Conservation (phyloP, 2,113 vertebrate genomes). For the Falco punctatus region DNA sequence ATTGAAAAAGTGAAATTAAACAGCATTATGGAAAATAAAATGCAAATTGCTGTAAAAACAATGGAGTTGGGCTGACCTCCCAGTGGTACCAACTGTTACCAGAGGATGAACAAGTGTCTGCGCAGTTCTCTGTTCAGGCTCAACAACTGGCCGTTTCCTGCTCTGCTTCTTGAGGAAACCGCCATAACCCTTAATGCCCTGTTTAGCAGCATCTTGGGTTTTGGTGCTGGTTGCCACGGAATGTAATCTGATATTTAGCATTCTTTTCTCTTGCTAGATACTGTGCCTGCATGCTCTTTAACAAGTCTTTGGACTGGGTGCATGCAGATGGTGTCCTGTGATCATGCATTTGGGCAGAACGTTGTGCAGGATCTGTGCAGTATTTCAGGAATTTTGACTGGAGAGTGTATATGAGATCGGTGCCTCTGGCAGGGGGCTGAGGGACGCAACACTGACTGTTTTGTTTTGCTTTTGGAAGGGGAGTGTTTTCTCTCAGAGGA, state of each 20-base stretch:
- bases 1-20: conserved; percentile 73
- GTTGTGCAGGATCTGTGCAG: not conserved
- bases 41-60: conserved; percentile 70
- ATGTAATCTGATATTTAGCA: not conserved
- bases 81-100: conserved; percentile 32
- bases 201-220: not conserved
- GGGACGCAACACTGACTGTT: not conserved
- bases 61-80: conserved; percentile 34
- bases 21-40: conserved; percentile 65
- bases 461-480: not conserved
- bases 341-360: not conserved
- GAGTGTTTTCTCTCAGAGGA: not conserved
- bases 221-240: not conserved
- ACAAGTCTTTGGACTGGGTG: not conserved
- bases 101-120: not conserved
- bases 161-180: not conserved
- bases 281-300: fast-evolving
- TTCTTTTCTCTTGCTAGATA: not conserved
- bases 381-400: not conserved
- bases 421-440: not conserved
- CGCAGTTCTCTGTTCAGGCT: not conserved
- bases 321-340: not conserved
- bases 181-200: not conserved
- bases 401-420: not conserved
- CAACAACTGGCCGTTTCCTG: not conserved